phyloP scores from a whole-genome alignment of 2,113 vertebrate species.

The Lasiurus borealis region DNA sequence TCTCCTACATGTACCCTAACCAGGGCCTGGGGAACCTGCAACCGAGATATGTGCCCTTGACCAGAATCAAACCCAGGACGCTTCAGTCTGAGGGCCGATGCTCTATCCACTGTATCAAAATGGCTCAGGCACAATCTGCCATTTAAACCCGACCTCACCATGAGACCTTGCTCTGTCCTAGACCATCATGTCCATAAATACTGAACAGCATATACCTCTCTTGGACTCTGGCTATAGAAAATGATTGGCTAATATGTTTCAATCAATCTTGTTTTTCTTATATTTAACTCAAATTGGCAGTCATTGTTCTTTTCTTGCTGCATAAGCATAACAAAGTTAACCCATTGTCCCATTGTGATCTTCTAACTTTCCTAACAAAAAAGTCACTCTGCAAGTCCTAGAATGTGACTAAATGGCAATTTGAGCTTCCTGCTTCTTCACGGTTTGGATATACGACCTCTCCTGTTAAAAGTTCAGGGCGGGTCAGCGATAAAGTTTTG shows the following conservation, averaged over 20 bases:
- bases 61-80: too few species aligned
- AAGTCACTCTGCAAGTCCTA: constrained; percentile 79
- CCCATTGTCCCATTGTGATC: not conserved
- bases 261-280: not conserved
- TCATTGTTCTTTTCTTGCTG: constrained; percentile 50
- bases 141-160: constrained; percentile 7
- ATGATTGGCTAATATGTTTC: constrained; percentile 30
- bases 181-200: constrained; percentile 28
- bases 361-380: constrained; percentile 77
- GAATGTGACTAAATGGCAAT: constrained; percentile 81
- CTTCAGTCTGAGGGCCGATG: too few species aligned
- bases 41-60: too few species aligned
- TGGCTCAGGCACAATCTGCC: not conserved
- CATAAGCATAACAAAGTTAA: not conserved
- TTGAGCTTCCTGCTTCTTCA: constrained; percentile 81
- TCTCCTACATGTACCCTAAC: too few species aligned
- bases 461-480: constrained; percentile 79
- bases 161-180: constrained; percentile 42
- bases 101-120: too few species aligned
- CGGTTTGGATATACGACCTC: constrained; percentile 80
- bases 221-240: not conserved
- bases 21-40: too few species aligned
- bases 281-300: constrained; percentile 56
- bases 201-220: constrained; percentile 13
- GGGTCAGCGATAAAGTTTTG: constrained; percentile 74